phyloP scores from a whole-genome alignment of 2,113 vertebrate genomes.

The Puntigrus tetrazona region DNA sequence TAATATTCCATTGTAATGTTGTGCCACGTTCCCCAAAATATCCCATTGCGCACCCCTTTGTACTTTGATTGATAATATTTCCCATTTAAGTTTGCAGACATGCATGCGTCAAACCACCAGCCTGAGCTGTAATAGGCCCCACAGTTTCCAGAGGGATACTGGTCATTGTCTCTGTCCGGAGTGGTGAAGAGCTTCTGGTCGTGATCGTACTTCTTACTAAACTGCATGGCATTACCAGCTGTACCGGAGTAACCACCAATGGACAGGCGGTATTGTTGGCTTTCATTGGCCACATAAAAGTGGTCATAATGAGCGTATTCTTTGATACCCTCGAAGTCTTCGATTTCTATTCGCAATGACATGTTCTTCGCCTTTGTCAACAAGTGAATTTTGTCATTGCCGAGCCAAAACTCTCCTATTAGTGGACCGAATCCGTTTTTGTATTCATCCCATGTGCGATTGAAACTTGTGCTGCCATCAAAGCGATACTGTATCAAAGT shows the following conservation, averaged over 20 bases:
- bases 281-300: constrained; percentile 83
- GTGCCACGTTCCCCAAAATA: constrained; percentile 87
- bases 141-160: constrained; percentile 82
- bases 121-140: constrained; percentile 84
- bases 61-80: constrained; percentile 85
- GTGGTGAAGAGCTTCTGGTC: constrained; percentile 85
- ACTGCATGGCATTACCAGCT: constrained; percentile 80
- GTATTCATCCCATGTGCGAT: constrained; percentile 82
- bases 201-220: constrained; percentile 78
- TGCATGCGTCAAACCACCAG: constrained; percentile 88
- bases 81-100: constrained; percentile 87
- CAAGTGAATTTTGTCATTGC: constrained; percentile 85
- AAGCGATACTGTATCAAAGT: constrained; percentile 81
- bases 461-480: constrained; percentile 81
- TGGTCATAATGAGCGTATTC: constrained; percentile 80
- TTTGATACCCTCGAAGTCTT: constrained; percentile 78
- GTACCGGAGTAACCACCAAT: constrained; percentile 81
- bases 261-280: constrained; percentile 79
- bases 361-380: constrained; percentile 83
- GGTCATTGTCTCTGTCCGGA: constrained; percentile 83
- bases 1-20: constrained; percentile 65
- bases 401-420: constrained; percentile 83
- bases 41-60: constrained; percentile 82
- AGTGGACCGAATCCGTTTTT: constrained; percentile 83
- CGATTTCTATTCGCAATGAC: constrained; percentile 82